phyloP scores from a whole-genome alignment of 2,888 invertebrate species.

The Macrostomum cliftonense region DNA sequence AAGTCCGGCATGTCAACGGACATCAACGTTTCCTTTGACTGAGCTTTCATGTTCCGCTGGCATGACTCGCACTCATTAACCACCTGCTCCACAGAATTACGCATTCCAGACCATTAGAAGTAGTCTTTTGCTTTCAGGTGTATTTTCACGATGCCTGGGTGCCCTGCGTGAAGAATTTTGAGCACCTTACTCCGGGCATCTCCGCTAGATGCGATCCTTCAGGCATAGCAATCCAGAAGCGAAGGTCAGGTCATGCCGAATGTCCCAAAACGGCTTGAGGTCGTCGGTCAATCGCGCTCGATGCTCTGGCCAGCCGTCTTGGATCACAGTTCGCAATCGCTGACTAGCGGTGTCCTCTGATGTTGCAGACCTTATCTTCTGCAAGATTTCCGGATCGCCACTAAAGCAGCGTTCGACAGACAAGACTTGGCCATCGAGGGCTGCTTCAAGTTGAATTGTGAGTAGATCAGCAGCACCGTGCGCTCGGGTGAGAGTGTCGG shows the following conservation, averaged over 20 bases:
- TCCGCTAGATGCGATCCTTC: neutral
- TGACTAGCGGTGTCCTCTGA: neutral
- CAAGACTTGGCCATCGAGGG: too few relatives aligned
- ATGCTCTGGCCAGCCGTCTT: conserved; percentile 7
- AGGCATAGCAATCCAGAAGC: conserved; percentile 7
- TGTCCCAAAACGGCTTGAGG: neutral
- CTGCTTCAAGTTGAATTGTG: too few relatives aligned
- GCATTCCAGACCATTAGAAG: conserved; percentile 9
- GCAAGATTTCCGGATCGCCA: too few relatives aligned
- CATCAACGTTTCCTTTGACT: too few relatives aligned
- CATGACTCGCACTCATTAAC: conserved; percentile 1
- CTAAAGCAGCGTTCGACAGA: too few relatives aligned
- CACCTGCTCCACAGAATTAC: neutral
- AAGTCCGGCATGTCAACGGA: conserved; percentile 1
- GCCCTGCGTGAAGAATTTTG: conserved; percentile 3
- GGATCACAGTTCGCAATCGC: neutral
- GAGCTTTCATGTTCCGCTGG: too few relatives aligned
- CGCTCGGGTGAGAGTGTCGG: conserved; percentile 10
- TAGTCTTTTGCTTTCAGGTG: conserved; percentile 3
- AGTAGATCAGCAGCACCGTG: too few relatives aligned
- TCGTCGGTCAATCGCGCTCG: neutral
- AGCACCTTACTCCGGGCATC: conserved; percentile 7
- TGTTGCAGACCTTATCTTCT: neutral
- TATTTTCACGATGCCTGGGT: conserved; percentile 7
- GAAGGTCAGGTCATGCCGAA: neutral